These are phyloP conservation scores for Microcebus ravelobensis DNA, from an alignment of 2,113 vertebrate genomes.

Conservation along the genomic window DNA sequence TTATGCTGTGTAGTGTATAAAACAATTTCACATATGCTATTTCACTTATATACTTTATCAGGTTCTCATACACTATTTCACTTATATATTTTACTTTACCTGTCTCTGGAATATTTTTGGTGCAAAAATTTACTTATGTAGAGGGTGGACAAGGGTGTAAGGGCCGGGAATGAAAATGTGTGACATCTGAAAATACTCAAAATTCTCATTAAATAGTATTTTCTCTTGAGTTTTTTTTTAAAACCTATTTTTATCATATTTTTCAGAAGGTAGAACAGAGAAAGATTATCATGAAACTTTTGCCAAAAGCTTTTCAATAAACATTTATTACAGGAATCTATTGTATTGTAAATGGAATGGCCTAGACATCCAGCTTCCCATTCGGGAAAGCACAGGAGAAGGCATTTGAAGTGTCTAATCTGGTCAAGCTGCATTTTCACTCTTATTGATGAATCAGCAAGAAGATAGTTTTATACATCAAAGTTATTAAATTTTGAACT, in stretches of 20 bases:
- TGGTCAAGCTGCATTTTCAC: neutral
- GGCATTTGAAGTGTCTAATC: conserved; percentile 46
- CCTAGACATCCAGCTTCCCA: neutral
- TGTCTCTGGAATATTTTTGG: neutral
- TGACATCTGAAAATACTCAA: neutral
- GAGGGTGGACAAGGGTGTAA: neutral
- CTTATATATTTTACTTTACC: neutral
- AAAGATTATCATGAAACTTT: conserved; percentile 48
- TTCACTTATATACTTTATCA: neutral
- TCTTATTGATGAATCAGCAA: conserved; percentile 32
- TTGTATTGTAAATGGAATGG: conserved; percentile 59
- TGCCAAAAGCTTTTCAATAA: conserved; percentile 50
- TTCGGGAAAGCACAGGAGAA: conserved; percentile 30
- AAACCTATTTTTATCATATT: neutral
- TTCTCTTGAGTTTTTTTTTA: neutral
- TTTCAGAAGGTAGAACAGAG: conserved; percentile 21
- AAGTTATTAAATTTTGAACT: conserved; percentile 28
- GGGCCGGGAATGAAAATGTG: neutral
- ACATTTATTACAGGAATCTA: conserved; percentile 43
- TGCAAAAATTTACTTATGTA: neutral
- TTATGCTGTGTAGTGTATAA: neutral
- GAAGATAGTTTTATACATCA: neutral
- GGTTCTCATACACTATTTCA: neutral
- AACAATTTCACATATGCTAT: neutral
- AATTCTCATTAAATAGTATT: neutral